A percentile compares a stretch with the other conserved stretches of the same genome.
Conservation (phyloP, 2,797 vertebrate species). For the Diglossa cyanea region DNA sequence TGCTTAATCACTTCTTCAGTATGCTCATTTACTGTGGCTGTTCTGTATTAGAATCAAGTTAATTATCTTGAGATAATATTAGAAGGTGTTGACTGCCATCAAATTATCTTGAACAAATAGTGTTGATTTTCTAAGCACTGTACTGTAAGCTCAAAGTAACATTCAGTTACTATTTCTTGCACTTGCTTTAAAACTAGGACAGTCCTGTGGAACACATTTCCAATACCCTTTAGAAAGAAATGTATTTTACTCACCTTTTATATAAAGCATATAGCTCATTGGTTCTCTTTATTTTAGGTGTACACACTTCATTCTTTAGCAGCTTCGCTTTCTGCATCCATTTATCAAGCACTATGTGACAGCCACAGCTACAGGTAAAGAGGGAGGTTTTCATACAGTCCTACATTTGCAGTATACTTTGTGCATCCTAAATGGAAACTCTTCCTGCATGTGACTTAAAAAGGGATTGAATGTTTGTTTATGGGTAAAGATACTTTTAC, state of each 20-base stretch:
- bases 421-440: background rate
- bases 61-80: background rate
- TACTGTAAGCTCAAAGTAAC: background rate
- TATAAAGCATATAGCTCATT: background rate
- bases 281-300: constrained; percentile 80
- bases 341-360: constrained; percentile 98
- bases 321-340: constrained; percentile 95
- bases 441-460: background rate
- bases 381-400: background rate
- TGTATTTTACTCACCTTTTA: background rate
- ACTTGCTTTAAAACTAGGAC: background rate
- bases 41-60: background rate
- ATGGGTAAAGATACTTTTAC: background rate
- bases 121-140: background rate
- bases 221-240: background rate
- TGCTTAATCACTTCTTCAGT: background rate
- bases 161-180: background rate
- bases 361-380: constrained; percentile 98
- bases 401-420: background rate
- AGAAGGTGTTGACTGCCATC: background rate
- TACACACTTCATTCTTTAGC: constrained; percentile 92
- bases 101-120: background rate
- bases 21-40: background rate
- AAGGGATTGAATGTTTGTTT: background rate
- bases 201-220: background rate